Base-by-base conservation (phyloP, 1,140 invertebrate genomes). In the Odontomachus brunneus region DNA sequence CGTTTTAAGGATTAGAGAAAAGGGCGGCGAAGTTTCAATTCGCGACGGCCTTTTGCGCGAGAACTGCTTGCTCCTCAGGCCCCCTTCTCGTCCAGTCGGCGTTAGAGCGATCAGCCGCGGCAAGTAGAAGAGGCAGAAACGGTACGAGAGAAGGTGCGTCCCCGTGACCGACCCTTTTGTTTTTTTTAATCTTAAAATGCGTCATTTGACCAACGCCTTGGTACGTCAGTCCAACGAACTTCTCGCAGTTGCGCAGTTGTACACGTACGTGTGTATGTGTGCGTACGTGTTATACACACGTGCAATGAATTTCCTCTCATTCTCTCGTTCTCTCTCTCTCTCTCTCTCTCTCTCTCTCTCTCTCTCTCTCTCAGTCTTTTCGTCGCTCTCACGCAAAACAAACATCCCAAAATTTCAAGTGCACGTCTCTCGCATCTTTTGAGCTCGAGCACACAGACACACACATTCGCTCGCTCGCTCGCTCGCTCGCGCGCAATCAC, bases 211-310 rank as follows among this genome's bases (percentile, higher is more conserved):
- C 92, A 93, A 94, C 93, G 91, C 83, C 72, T 84, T 85, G 51
- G 22, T 66, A 87, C 92, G 93, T 94, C 92, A 91, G 90, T 91
- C 93, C 91, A 93, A 94, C 92, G 90, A 94, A 93, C 90, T 86
- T 89, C 86, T 69, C 53, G 49, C 55, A 24, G 24, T 69, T 26
- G n/a, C n/a, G n/a, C n/a, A n/a, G n/a, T n/a, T n/a, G n/a, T 55
- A 22, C 63, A 14, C 15, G 33, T 65, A 7, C 26, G 66, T 51
- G 22, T 65, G 5, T 29, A 11, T 33, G n/a, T 63, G 44, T 69
- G 17, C 9, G 3, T 59, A 11, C 38, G 15, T 38, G 15, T n/a
- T 67, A 76, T 26, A n/a, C 38, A 55, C 53, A 49, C 12, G 29
- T 78, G 49, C 67, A 22, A 9, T 67, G 87, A 85, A 85, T 82